Evolutionary conservation across 2,797 vertebrate species (phyloP).

Genomic region (Xiphorhynchus erythropygius): DNA sequence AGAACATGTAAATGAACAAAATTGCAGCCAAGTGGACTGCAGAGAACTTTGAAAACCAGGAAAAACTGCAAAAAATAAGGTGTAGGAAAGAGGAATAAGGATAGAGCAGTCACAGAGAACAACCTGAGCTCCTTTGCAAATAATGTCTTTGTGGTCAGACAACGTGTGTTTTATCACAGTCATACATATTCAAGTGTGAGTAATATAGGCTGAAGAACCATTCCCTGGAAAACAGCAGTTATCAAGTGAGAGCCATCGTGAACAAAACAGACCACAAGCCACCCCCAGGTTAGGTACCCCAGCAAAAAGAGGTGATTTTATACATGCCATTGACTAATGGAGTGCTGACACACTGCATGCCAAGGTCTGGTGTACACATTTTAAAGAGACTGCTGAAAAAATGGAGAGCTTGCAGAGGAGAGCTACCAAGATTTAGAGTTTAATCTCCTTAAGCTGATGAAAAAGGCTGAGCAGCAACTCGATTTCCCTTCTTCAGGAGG

Average conservation of each 20-base stretch:
- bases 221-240: neutral
- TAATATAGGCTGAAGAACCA: neutral
- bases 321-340: neutral
- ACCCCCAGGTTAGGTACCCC: neutral
- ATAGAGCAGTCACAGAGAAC: neutral
- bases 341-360: rapidly evolving
- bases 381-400: neutral
- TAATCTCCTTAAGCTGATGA: constrained; percentile 7
- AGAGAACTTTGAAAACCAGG: neutral
- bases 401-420: neutral
- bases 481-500: neutral
- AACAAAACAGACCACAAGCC: neutral
- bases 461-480: neutral
- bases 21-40: neutral
- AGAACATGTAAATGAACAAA: neutral
- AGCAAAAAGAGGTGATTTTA: neutral
- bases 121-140: neutral
- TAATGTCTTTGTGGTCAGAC: neutral
- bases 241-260: neutral
- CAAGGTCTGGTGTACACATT: neutral
- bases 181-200: neutral
- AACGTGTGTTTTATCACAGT: neutral
- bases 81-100: neutral
- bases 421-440: neutral
- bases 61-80: neutral